A percentile compares a stretch with the other conserved stretches of the same genome.
These are phyloP conservation scores for Ennomos quercinarius DNA, from an alignment of 2,888 invertebrate genomes.

Conservation along the genomic window DNA sequence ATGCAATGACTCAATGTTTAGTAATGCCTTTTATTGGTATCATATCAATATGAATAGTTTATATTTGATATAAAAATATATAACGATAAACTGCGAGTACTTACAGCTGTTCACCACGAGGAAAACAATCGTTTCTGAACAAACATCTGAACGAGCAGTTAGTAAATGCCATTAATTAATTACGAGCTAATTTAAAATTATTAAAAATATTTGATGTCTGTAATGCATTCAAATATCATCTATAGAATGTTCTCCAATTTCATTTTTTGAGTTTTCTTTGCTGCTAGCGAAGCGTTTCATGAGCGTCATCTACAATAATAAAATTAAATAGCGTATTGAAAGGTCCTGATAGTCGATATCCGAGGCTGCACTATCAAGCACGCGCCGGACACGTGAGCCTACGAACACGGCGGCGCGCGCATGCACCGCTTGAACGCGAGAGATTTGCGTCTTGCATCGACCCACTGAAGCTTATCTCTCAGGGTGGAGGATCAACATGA, in stretches of 20 bases:
- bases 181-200: too few species aligned
- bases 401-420: not conserved
- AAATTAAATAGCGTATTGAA: not conserved
- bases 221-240: too few species aligned
- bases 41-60: conserved; percentile 1
- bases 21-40: not conserved
- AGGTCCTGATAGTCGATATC: not conserved
- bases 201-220: too few species aligned
- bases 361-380: conserved; percentile 9
- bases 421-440: not conserved
- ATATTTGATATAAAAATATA: too few species aligned
- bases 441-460: not conserved
- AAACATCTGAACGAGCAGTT: too few species aligned
- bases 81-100: too few species aligned
- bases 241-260: too few species aligned
- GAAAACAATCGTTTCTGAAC: too few species aligned
- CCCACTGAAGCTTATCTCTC: conserved; percentile 2
- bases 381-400: conserved; percentile 3
- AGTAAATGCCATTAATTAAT: too few species aligned
- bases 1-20: conserved; percentile 9
- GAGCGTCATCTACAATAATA: not conserved
- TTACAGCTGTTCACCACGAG: too few species aligned
- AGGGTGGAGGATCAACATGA: not conserved
- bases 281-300: too few species aligned
- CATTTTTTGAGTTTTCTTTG: too few species aligned